A percentile compares a stretch with the other conserved stretches of the same genome.
Evolutionary conservation across 2,888 invertebrate species (phyloP).

Genomic region (Acrocera orbiculus): DNA sequence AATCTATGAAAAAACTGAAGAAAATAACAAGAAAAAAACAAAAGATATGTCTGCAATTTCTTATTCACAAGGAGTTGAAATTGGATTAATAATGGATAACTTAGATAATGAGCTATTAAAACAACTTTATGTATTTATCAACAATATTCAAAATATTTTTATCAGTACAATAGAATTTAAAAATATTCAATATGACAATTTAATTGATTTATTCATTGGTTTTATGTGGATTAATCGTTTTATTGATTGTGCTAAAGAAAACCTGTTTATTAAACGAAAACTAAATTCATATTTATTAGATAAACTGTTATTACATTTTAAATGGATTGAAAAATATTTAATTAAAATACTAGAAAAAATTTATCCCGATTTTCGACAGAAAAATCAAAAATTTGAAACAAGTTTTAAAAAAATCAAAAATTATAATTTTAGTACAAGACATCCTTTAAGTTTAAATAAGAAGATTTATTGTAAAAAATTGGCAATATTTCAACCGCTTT

Average conservation of each 20-base stretch:
- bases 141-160: conserved; percentile 13
- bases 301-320: conserved; percentile 49
- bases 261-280: conserved; percentile 22
- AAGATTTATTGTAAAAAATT: conserved; percentile 12
- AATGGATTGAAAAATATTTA: conserved; percentile 53
- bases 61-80: conserved; percentile 24
- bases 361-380: conserved; percentile 11
- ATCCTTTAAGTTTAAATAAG: conserved; percentile 11
- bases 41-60: conserved; percentile 19
- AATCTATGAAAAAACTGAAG: conserved; percentile 16
- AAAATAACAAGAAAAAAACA: conserved; percentile 13
- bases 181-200: conserved; percentile 15
- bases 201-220: conserved; percentile 18
- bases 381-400: conserved; percentile 12
- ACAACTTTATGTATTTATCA: conserved; percentile 18
- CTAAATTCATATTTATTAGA: conserved; percentile 38
- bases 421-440: conserved; percentile 13
- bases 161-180: conserved; percentile 13
- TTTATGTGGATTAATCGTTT: conserved; percentile 26
- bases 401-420: conserved; percentile 15
- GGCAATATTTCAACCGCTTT: conserved; percentile 11
- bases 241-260: conserved; percentile 17
- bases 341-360: conserved; percentile 20
- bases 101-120: conserved; percentile 21
- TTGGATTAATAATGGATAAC: conserved; percentile 19